Percentiles rank a stretch among this genome's conserved stretches.
phyloP scores from a whole-genome alignment of 2,888 invertebrate species.

The Drosophila melanosoma region DNA sequence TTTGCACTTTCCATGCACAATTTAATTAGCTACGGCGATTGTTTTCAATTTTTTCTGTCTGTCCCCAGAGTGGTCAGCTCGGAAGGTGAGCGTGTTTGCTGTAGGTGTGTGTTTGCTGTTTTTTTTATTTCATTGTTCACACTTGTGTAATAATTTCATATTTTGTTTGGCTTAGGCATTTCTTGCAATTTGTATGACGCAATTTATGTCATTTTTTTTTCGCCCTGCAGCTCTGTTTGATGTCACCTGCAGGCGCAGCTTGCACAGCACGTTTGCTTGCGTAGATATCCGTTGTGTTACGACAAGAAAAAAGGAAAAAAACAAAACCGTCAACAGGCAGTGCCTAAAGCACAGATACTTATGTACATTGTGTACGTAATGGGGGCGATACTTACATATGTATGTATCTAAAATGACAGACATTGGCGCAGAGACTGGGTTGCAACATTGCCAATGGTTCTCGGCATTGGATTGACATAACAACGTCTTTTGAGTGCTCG shows the following conservation, averaged over 20 bases:
- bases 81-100: slow-evolving; percentile 46
- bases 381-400: not conserved
- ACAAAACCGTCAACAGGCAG: slow-evolving; percentile 32
- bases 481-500: slow-evolving; percentile 29
- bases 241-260: slow-evolving; percentile 45
- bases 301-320: not conserved
- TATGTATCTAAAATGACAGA: not conserved
- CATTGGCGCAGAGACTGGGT: not conserved
- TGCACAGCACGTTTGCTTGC: slow-evolving; percentile 32
- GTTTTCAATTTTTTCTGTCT: slow-evolving; percentile 27
- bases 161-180: not conserved
- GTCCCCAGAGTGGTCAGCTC: slow-evolving; percentile 16
- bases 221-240: not conserved
- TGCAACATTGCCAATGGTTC: slow-evolving; percentile 14
- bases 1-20: slow-evolving; percentile 22
- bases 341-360: not conserved
- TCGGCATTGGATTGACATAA: slow-evolving; percentile 21
- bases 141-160: slow-evolving; percentile 27
- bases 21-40: slow-evolving; percentile 29
- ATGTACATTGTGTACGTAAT: not conserved
- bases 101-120: not conserved
- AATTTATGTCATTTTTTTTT: slow-evolving; percentile 22
- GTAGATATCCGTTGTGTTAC: slow-evolving; percentile 24
- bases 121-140: not conserved
- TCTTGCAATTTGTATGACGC: slow-evolving; percentile 12